Base-by-base conservation (phyloP, 2,888 invertebrate genomes). In the Diloba caeruleocephala region DNA sequence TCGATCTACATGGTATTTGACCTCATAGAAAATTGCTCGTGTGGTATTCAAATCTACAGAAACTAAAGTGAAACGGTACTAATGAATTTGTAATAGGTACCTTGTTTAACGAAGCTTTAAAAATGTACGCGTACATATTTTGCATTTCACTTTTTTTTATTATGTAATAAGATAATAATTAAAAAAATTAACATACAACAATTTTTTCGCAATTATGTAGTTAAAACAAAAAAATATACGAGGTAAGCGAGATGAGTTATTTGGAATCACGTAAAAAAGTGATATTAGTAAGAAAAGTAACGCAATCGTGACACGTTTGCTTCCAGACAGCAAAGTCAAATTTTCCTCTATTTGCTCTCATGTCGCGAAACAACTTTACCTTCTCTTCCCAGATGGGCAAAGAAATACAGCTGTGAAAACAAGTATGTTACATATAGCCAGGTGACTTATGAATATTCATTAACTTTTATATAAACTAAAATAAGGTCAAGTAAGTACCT, bases 401-500 rank as follows among this genome's bases (percentile, higher is more conserved):
- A 32, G n/a, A 28, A 34, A 32, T 10, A 60, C 52, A 60, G 23
- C 26, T 46, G 36, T 44, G 42, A 1, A 13, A 3, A 2, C 29
- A 10, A 0, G 0, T n/a, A 7, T 14, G 13, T 25, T 26, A 53
- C n/a, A 31, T 54, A 44, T 31, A 7, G 45, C 45, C 51, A 61
- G 32, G 46, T 46, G 36, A 48, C 25, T 36, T 50, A 62, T 59
- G 29, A 52, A 59, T 61, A 64, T 32, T 56, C 42, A 62, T 34
- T 14, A 36, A 62, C 59, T 45, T 68, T 60, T 61, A 58, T 58
- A 50, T 49, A 66, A 52, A 71, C 31, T 53, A 48, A 55, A 72
- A 72, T 72, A 68, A 60, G 74, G 68, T 69, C 69, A 65, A 45
- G 42, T 50, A 46, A 54, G 60, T 61, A 68, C 60, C 46, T 65